Evolutionary conservation across 1,140 invertebrate genomes (phyloP).

Genomic region (Orussus abietinus): DNA sequence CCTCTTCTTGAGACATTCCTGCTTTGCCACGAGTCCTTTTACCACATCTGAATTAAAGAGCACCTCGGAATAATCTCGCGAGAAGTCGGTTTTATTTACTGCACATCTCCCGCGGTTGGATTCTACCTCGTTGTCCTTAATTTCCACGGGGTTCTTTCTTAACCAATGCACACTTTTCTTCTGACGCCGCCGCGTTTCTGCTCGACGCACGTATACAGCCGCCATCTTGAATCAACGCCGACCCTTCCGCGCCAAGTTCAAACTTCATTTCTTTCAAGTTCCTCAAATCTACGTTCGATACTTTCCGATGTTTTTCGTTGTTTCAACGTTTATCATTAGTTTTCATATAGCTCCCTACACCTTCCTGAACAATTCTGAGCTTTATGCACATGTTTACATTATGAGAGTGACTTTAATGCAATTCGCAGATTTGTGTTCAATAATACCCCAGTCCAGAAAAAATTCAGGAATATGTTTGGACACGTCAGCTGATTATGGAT

Average conservation of each 20-base stretch:
- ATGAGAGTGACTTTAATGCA: no score
- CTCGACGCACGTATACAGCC: constrained; percentile 12
- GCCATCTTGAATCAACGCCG: constrained; percentile 23
- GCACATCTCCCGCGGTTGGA: neutral
- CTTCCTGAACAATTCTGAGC: no score
- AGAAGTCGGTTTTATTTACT: neutral
- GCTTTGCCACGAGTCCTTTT: neutral
- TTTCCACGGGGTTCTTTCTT: constrained; percentile 7
- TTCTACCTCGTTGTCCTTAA: neutral
- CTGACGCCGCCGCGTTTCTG: constrained; percentile 13
- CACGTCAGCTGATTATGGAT: no score
- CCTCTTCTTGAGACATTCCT: constrained; percentile 51
- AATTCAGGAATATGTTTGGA: no score
- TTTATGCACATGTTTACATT: no score
- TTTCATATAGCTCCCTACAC: no score
- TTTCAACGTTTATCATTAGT: no score
- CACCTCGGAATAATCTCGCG: neutral
- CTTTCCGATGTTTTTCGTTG: no score
- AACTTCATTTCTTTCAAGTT: constrained; percentile 8
- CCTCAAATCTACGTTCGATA: no score
- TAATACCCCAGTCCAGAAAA: no score
- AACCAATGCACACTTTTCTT: constrained; percentile 16
- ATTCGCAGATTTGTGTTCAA: no score
- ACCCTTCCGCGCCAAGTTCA: constrained; percentile 28
- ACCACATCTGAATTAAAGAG: constrained; percentile 4